Evolutionary conservation across 2,797 vertebrate species (phyloP), one percentile per base, ranked within the genome.

Genomic region (Lepus oiostolus): DNA sequence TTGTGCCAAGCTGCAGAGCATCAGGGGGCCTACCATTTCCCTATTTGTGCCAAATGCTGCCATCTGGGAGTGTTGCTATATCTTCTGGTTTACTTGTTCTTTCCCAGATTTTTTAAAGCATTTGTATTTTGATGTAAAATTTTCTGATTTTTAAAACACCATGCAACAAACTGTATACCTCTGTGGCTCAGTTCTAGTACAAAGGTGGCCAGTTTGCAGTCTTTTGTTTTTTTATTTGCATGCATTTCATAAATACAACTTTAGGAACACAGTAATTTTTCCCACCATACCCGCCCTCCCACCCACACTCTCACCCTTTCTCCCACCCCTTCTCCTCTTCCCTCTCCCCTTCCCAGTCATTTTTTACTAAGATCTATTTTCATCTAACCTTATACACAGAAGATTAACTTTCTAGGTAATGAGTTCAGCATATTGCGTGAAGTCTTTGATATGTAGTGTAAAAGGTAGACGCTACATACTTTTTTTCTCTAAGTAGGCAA

Each of bases 91-190:
- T 80, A 62, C 54, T 63, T 79, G 85, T 86, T 70, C 30, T 63
- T 68, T 17, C 16, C 54, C 30, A 10, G 7, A 62, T 26, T n/a
- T 68, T 50, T 38, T 42, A 32, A 52, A 65, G 47, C 3, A 54
- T 68, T 80, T 58, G 38, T 19, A 68, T 87, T 95, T 87, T 87
- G 47, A 83, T 63, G 13, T 54, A 85, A 67, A 60, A 4, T 32
- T 86, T 85, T 79, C 70, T 92, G 30, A 91, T 54, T 92, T 93
- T 94, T 74, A 87, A 67, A 92, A 88, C 35, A 26, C 9, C 17
- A 47, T 63, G 26, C 38, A 93, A 85, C 30, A 77, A 88, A 71
- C 12, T 24, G 24, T 89, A 81, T 54, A 35, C 11, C 50, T 89
- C 68, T 96, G 28, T 90, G 74, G 35, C 0, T 5, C 24, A 42